Percentiles rank a stretch among this genome's conserved stretches.
Conservation (phyloP, 2,888 invertebrate genomes). For the Rotaria magnacalcarata region DNA sequence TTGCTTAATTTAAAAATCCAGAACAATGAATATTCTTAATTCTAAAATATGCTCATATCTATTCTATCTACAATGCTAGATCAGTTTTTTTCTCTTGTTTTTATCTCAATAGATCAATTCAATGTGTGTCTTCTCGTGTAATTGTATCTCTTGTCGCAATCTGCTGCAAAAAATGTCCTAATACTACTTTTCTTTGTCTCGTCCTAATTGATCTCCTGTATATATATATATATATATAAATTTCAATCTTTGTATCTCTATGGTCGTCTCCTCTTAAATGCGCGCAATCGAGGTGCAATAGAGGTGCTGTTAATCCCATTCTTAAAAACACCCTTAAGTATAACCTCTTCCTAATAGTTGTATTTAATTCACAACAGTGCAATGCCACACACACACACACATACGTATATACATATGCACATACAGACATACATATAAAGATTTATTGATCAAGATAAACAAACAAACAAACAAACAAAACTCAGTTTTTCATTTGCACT, state of each 20-base stretch:
- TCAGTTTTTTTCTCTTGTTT: not conserved
- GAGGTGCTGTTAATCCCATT: not conserved
- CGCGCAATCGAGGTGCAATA: conserved; percentile 11
- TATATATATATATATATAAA: not conserved
- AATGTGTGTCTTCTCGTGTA: conserved; percentile 29
- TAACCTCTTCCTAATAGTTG: not conserved
- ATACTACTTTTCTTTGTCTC: not conserved
- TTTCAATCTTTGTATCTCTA: not conserved
- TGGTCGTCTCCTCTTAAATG: not conserved
- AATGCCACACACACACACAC: not conserved
- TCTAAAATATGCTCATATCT: conserved; percentile 3
- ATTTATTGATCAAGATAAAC: not conserved
- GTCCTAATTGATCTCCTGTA: not conserved
- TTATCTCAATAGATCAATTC: conserved; percentile 36
- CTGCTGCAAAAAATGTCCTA: not conserved
- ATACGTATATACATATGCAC: not conserved
- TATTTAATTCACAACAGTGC: conserved; percentile 12
- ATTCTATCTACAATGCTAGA: conserved; percentile 21
- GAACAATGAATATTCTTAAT: not conserved
- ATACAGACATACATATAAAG: not conserved
- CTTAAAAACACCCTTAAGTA: not conserved
- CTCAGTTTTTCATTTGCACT: not conserved
- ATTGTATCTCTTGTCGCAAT: conserved; percentile 29
- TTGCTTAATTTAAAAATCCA: conserved; percentile 68
- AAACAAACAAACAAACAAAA: not conserved